Percentiles rank a stretch among this genome's conserved stretches.
These are phyloP conservation scores for Muricea muricata DNA, from an alignment of 92 coral and sea anemone genomes.

Conservation along the genomic window DNA sequence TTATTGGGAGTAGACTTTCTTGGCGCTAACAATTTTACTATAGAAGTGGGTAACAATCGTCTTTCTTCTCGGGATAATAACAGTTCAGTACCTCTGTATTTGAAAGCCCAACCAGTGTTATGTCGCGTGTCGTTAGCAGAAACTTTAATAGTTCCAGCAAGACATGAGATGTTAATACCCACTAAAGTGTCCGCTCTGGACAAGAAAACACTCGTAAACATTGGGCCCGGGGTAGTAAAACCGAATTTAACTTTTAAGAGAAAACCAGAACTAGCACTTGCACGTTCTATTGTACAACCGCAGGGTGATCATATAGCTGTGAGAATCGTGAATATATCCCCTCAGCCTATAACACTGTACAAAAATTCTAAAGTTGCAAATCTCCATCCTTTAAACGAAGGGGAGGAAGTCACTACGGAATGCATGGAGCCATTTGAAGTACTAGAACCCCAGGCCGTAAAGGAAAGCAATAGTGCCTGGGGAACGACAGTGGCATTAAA, in stretches of 20 bases:
- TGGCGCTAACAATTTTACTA: conserved; percentile 32
- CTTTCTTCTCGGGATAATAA: background rate
- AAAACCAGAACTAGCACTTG: background rate
- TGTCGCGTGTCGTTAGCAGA: conserved; percentile 19
- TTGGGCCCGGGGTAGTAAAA: background rate
- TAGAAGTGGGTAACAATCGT: conserved; percentile 27
- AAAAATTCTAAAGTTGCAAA: background rate
- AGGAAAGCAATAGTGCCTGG: background rate
- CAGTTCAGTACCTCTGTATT: background rate
- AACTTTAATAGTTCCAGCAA: background rate
- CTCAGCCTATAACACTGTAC: background rate
- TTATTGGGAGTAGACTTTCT: conserved; percentile 56
- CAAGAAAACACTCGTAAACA: background rate
- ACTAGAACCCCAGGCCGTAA: background rate
- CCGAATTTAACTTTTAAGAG: background rate
- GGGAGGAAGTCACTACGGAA: background rate
- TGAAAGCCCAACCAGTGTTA: background rate
- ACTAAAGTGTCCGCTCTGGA: background rate
- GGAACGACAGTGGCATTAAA: no score
- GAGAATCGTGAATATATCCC: background rate
- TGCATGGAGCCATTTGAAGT: background rate
- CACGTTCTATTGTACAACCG: background rate
- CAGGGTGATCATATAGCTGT: background rate
- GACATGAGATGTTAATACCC: conserved; percentile 5
- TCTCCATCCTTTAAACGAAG: background rate